These are phyloP conservation scores for Prosapia bicincta DNA, from an alignment of 2,888 invertebrate genomes.

Conservation along the genomic window DNA sequence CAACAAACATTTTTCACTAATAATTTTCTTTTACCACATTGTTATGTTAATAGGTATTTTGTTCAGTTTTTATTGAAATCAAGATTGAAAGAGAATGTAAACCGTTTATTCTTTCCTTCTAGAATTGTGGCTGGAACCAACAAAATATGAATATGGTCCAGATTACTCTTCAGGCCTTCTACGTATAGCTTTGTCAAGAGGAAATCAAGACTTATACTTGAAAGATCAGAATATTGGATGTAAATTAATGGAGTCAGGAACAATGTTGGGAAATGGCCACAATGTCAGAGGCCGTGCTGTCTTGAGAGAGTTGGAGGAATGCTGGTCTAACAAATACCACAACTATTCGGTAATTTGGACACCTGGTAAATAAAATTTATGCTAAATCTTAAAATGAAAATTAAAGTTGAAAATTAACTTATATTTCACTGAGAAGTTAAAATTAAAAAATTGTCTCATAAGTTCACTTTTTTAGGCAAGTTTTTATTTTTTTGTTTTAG, in stretches of 20 bases:
- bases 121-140: constrained; percentile 48
- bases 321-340: constrained; percentile 50
- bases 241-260: constrained; percentile 43
- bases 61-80: too few relatives aligned
- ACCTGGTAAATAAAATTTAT: constrained; percentile 36
- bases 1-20: too few relatives aligned
- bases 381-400: too few relatives aligned
- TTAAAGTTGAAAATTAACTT: too few relatives aligned
- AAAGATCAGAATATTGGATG: constrained; percentile 38
- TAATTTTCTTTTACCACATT: too few relatives aligned
- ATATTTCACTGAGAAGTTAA: too few relatives aligned
- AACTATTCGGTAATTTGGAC: constrained; percentile 53
- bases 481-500: background rate
- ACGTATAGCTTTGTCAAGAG: constrained; percentile 51
- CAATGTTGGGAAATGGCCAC: constrained; percentile 38
- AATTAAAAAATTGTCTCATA: too few relatives aligned
- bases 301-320: constrained; percentile 31
- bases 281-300: constrained; percentile 39
- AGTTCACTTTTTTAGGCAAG: too few relatives aligned
- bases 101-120: too few relatives aligned
- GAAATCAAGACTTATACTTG: constrained; percentile 42
- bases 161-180: constrained; percentile 50
- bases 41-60: too few relatives aligned
- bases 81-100: too few relatives aligned
- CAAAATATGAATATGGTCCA: constrained; percentile 41